These are phyloP conservation scores for Ips typographus DNA, from an alignment of 1,140 invertebrate genomes.

Conservation along the genomic window DNA sequence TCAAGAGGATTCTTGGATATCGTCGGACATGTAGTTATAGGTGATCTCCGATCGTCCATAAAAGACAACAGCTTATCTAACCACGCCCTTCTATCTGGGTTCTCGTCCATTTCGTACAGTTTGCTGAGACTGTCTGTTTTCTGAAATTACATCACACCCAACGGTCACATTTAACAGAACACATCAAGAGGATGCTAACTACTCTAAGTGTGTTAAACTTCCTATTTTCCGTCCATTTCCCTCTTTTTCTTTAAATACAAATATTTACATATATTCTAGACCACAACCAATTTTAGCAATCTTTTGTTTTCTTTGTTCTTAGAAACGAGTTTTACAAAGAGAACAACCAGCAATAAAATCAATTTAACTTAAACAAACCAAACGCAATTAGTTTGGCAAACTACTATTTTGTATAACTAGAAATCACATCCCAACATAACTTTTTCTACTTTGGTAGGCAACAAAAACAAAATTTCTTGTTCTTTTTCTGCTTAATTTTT, in stretches of 20 bases:
- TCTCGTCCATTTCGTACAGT: conserved; percentile 95
- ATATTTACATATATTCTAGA: not conserved
- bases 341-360: not conserved
- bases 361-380: not conserved
- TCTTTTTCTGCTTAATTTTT: no score
- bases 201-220: conserved; percentile 5
- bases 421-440: no score
- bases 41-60: conserved; percentile 90
- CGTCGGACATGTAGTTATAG: conserved; percentile 92
- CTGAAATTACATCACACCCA: conserved; percentile 56
- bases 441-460: no score
- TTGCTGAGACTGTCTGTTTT: conserved; percentile 89
- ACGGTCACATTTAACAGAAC: conserved; percentile 32
- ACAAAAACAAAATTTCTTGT: no score
- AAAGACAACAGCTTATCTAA: conserved; percentile 89
- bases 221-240: conserved; percentile 21
- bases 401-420: no score
- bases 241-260: not conserved
- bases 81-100: conserved; percentile 86
- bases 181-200: conserved; percentile 24
- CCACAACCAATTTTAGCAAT: no score
- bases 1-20: conserved; percentile 98
- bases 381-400: no score
- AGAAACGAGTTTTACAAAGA: no score
- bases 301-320: no score